A percentile compares a stretch with the other conserved stretches of the same genome.
Evolutionary conservation across 2,113 vertebrate species (phyloP).

Genomic region (Megaceryle maxima): DNA sequence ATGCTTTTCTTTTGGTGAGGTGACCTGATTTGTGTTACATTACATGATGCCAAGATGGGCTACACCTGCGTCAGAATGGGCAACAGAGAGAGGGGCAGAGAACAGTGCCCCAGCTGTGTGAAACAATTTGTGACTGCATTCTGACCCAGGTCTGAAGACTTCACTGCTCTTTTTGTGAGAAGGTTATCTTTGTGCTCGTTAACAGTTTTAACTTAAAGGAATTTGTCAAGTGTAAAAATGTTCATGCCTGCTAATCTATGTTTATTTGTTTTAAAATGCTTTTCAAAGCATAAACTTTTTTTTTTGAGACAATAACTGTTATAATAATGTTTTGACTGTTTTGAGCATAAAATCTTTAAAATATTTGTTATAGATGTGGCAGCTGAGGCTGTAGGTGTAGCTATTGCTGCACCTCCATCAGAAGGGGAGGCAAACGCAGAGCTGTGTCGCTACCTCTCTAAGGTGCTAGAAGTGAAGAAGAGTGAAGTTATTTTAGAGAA

Average conservation of each 20-base stretch:
- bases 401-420: conserved; percentile 87
- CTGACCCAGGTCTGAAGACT: too few species aligned
- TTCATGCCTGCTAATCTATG: rapidly evolving
- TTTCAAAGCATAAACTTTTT: background rate
- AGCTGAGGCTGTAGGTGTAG: conserved; percentile 81
- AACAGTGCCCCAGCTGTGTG: rapidly evolving
- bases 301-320: background rate
- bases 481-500: conserved; percentile 87
- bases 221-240: background rate
- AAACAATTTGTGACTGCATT: rapidly evolving
- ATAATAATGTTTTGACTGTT: background rate
- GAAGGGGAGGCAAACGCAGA: conserved; percentile 93
- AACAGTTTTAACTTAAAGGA: background rate
- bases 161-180: rapidly evolving
- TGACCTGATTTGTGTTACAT: rapidly evolving
- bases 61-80: rapidly evolving
- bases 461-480: conserved; percentile 86
- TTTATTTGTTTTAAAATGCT: background rate
- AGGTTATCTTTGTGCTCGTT: too few species aligned
- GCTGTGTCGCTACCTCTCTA: conserved; percentile 86
- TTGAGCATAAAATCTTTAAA: background rate
- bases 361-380: conserved; percentile 77
- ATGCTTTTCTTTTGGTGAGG: rapidly evolving
- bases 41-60: rapidly evolving
- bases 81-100: rapidly evolving